Conservation (phyloP, 2,888 invertebrate species). For the Laothoe populi region DNA sequence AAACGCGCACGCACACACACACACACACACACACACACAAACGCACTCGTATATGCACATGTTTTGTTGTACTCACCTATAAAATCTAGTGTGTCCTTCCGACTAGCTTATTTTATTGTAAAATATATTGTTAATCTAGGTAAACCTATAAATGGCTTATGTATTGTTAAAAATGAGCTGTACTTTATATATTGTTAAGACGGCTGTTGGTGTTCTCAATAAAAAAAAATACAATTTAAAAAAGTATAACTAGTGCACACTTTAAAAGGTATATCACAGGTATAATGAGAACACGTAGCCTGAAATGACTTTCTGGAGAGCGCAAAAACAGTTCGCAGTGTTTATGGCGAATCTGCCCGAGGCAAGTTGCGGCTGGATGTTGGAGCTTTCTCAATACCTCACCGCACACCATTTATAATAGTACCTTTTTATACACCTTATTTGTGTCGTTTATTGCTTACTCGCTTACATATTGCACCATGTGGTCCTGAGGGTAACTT, state of each 20-base stretch:
- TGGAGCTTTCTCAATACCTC: slow-evolving; percentile 28
- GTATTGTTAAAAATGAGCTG: no score
- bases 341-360: slow-evolving; percentile 38
- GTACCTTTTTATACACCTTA: not conserved
- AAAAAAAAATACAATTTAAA: not conserved
- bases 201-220: not conserved
- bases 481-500: no score
- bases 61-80: no score
- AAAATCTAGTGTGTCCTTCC: no score
- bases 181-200: no score
- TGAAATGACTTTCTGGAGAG: slow-evolving; percentile 60
- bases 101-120: no score
- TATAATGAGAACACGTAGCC: slow-evolving; percentile 62
- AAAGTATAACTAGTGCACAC: slow-evolving; percentile 3
- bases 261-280: slow-evolving; percentile 29
- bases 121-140: no score
- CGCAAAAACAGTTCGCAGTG: slow-evolving; percentile 52
- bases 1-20: no score
- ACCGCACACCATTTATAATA: slow-evolving; percentile 14
- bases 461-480: no score
- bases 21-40: no score
- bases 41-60: no score
- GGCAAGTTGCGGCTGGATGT: slow-evolving; percentile 18
- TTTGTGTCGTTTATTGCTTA: not conserved
- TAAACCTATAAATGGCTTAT: no score